These are phyloP conservation scores for Plectrocnemia conspersa DNA, from an alignment of 1,140 invertebrate species.

Conservation along the genomic window DNA sequence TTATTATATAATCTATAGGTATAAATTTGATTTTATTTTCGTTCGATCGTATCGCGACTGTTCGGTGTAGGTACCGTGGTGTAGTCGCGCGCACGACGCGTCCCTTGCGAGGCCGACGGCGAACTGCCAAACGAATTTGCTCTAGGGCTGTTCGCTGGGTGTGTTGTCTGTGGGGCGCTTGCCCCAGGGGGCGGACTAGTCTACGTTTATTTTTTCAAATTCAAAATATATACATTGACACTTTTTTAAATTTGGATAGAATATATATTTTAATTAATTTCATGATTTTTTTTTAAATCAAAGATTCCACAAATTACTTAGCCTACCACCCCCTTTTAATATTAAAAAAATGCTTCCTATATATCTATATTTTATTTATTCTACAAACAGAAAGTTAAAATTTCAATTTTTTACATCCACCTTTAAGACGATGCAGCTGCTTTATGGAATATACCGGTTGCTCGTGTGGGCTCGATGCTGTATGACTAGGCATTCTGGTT, in stretches of 20 bases:
- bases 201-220: not conserved
- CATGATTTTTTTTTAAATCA: not conserved
- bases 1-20: no score
- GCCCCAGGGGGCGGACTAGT: not conserved
- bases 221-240: not conserved
- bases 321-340: not conserved
- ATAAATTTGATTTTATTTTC: not conserved
- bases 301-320: not conserved
- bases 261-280: not conserved
- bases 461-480: no score
- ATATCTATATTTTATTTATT: no score
- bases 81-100: constrained; percentile 6
- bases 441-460: no score
- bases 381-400: no score
- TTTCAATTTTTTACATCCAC: no score
- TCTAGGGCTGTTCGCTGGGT: not conserved
- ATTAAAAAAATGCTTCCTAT: no score
- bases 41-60: not conserved
- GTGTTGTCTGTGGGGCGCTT: not conserved
- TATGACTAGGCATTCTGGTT: no score
- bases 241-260: not conserved
- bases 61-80: no score
- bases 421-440: no score
- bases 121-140: constrained; percentile 20
- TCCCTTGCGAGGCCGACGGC: constrained; percentile 1